Evolutionary conservation across 2,888 invertebrate genomes (phyloP).

Genomic region (Yponomeuta evonymella): DNA sequence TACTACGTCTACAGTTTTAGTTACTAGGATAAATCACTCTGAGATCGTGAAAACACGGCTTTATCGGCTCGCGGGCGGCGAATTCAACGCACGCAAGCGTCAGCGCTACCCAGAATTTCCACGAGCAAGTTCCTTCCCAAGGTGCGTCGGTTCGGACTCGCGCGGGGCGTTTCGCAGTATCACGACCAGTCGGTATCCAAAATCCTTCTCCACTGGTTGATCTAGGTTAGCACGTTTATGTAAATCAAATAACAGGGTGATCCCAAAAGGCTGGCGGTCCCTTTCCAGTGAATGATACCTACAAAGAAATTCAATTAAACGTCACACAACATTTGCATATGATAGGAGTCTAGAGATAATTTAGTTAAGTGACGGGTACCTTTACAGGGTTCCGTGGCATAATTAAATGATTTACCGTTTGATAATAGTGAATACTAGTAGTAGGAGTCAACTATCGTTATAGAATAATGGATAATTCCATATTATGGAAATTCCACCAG

Average conservation of each 20-base stretch:
- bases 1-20: too few species aligned
- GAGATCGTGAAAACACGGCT: too few species aligned
- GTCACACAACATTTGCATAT: constrained; percentile 65
- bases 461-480: too few species aligned
- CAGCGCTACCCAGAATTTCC: too few species aligned
- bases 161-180: too few species aligned
- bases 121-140: too few species aligned
- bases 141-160: too few species aligned
- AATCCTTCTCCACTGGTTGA: too few species aligned
- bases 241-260: constrained; percentile 25
- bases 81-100: too few species aligned
- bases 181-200: too few species aligned
- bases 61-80: too few species aligned
- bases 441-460: neutral
- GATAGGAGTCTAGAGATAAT: constrained; percentile 63
- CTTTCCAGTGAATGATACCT: constrained; percentile 35
- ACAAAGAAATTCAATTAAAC: constrained; percentile 72
- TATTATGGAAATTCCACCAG: neutral
- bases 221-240: neutral
- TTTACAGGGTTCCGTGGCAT: constrained; percentile 51
- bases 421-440: constrained; percentile 33
- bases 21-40: too few species aligned
- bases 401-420: constrained; percentile 63
- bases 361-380: constrained; percentile 62
- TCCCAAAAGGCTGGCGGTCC: constrained; percentile 45